Base-by-base conservation (phyloP, 2,113 vertebrate genomes). In the Gambusia affinis region DNA sequence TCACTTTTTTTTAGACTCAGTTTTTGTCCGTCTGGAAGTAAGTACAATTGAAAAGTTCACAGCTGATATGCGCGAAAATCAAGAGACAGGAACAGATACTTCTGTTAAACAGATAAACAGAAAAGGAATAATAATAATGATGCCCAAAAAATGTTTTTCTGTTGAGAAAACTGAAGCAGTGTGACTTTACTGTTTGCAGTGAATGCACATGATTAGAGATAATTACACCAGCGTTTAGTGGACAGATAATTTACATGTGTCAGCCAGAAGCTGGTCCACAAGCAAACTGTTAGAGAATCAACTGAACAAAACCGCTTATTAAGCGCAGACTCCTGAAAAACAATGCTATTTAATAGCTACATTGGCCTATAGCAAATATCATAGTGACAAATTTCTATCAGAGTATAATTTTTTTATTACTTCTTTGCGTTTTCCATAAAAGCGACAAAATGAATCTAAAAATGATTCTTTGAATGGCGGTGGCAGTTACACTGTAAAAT, bases 171-270 rank as follows among this genome's bases (percentile, higher is more conserved):
- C 51, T 57, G 51, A 24, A 51, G 47, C 47, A 22, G 6, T 8
- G 44, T 47, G 44, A 64, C 14, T 37, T 14, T 37, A 12, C 2
- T 28, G 24, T 39, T 66, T 27, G 12, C 14, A 39, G 62, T 12
- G 44, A 65, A 31, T 22, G 31, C 14, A 73, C 30, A 54, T n/a
- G 35, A 12, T 73, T 64, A 28, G 64, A 73, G n/a, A 31, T 64
- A 35, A 35, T 22, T 73, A 19, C 42, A 64, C 30, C 22, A 62
- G 31, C 5, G 19, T 4, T 37, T 51, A 51, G 24, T 5, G 19
- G 22, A 35, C 12, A 0, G 37, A 51, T 12, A n/a, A 67, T 66
- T 66, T 60, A 31, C 47, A 39, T 30, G 42, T 24, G 31, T 29
- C 35, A 11, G 51, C 47, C n/a, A 63, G 4, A 1, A 27, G 35